Evolutionary conservation across 2,113 vertebrate genomes (phyloP), one percentile per base, ranked within the genome.

Genomic region (Apeltes quadracus): DNA sequence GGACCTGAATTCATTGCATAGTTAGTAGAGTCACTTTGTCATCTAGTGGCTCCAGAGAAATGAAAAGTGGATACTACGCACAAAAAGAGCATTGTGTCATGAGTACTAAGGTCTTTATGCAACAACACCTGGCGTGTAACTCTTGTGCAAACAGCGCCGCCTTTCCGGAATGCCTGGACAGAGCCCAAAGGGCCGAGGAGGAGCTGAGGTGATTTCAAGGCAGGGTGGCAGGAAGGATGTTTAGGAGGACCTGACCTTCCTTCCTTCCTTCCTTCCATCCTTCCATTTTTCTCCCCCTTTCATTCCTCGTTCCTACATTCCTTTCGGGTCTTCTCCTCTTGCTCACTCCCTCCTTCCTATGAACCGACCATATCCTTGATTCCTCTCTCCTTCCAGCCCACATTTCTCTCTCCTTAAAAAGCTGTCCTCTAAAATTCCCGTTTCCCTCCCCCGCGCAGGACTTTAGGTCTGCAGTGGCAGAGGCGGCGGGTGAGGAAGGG

Each of bases 401-500:
- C 11, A 13, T 13, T 32, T 48, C 34, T 69, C 51, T 81, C 56
- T 62, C 69, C 4, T 23, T 32, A 38, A 48, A 58, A 59, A 51
- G 20, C 34, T 54, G 23, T 15, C 12, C 11, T 53, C 38, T 43
- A n/a, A n/a, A 64, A 61, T 58, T 16, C 39, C 53, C 43, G 82
- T 43, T 75, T 36, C 43, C 39, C 43, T 44, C 38, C 73, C 39
- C 56, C 29, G 14, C 71, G 54, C 70, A 99, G 98, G 93, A 95
- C 86, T 98, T 98, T 74, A 93, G 96, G 59, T 92, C 91, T 72
- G 92, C 92, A 0, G 87, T 96, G 70, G 66, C 85, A 32, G 92
- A 88, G 78, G 90, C 85, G 0, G 86, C 92, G 71, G 51, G 89
- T 46, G 92, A 92, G 61, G 84, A 92, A 20, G 92, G 91, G n/a